Evolutionary conservation across 2,888 invertebrate genomes (phyloP), one percentile per base, ranked within the genome.

Genomic region (Hanleya hanleyi): DNA sequence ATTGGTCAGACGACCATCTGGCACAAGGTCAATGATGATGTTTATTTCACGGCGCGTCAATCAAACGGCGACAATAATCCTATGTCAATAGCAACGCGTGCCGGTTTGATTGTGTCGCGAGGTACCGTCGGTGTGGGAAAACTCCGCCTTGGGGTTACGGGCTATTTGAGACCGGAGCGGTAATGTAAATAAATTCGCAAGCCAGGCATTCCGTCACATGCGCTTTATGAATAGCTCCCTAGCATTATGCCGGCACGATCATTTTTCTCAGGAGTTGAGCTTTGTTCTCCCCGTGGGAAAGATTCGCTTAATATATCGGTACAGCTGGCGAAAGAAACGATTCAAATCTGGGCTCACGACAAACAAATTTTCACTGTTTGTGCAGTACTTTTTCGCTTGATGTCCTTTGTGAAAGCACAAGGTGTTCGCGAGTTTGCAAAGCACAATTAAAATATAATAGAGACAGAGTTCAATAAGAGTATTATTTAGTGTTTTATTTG

Each of bases 1-100:
- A 57, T 57, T 57, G 57, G 57, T 29, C 12, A 26, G 29, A 26
- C 29, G 57, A 32, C 22, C 22, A 57, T 57, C 57, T 22, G 57
- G 26, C 29, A 26, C 57, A 18, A 57, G 57, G 57, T 57, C 57
- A 57, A 57, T 57, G 57, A 57, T 57, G 12, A 57, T 57, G 57
- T 57, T 57, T 57, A 57, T 57, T 57, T 57, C 57, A 57, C 29
- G 57, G 22, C 57, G 57, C 57, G 57, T 57, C 57, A 57, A 57
- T 57, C 57, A 57, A 32, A 22, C 22, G 57, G 57, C 57, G 57
- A 22, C 57, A 15, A 57, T 26, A 57, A 57, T 57, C 57, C 29
- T 32, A 15, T 57, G 57, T 57, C 57, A 57, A 57, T 57, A 57
- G 57, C 57, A 18, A 32, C 57, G 57, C 57, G 57, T 57, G 57